Evolutionary conservation across 1,140 invertebrate species (phyloP).

Genomic region (Drosophila subobscura): DNA sequence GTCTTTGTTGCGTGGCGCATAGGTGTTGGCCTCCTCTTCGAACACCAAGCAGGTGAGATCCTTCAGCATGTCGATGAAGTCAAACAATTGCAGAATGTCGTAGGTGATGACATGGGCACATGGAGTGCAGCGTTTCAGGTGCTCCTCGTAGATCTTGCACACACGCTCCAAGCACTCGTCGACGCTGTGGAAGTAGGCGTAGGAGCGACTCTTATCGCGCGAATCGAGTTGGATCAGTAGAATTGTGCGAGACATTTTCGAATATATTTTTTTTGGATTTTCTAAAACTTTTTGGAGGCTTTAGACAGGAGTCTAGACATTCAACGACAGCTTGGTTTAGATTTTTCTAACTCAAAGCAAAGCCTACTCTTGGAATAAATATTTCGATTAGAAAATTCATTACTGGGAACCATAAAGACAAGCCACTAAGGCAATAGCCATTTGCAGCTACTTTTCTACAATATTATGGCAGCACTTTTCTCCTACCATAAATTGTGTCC

Average conservation of each 20-base stretch:
- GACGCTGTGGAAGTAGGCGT: not conserved
- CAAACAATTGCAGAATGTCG: not conserved
- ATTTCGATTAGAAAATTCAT: too few relatives aligned
- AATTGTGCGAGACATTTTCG: not conserved
- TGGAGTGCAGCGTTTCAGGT: not conserved
- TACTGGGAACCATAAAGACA: too few relatives aligned
- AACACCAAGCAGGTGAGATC: slow-evolving; percentile 3
- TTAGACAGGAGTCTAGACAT: too few relatives aligned
- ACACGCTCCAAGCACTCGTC: not conserved
- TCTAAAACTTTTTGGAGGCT: too few relatives aligned
- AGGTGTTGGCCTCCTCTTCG: not conserved
- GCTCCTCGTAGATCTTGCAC: slow-evolving; percentile 4
- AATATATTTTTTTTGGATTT: too few relatives aligned
- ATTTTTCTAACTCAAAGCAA: too few relatives aligned
- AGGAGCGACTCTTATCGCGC: not conserved
- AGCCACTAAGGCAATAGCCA: too few relatives aligned
- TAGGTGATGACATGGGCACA: not conserved
- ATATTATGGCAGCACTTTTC: too few relatives aligned
- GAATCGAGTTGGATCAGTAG: not conserved
- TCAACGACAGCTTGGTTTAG: not conserved
- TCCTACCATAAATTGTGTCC: too few relatives aligned
- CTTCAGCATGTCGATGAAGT: slow-evolving; percentile 1
- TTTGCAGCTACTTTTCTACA: too few relatives aligned
- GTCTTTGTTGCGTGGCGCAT: not conserved
- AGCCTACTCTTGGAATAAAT: too few relatives aligned